Evolutionary conservation across 2,888 invertebrate genomes (phyloP).

Genomic region (Bombylius major): DNA sequence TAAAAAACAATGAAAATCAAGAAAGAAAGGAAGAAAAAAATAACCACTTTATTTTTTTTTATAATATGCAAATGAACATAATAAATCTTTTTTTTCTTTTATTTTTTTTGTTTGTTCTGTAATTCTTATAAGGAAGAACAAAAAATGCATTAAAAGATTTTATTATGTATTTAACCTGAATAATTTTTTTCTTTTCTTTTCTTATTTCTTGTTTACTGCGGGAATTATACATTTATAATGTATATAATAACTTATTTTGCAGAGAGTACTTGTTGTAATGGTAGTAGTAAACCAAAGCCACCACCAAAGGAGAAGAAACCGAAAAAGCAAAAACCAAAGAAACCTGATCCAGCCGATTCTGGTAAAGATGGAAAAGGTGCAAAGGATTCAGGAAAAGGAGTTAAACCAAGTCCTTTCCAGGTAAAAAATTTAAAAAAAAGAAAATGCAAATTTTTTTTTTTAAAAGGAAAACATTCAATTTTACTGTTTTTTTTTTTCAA

Average conservation of each 20-base stretch:
- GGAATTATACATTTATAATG: too few relatives aligned
- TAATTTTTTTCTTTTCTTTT: too few relatives aligned
- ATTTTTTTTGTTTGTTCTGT: too few relatives aligned
- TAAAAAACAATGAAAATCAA: too few relatives aligned
- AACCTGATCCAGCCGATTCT: constrained; percentile 45
- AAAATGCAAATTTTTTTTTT: not conserved
- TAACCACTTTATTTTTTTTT: not conserved
- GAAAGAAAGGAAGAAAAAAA: too few relatives aligned
- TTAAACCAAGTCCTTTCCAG: constrained; percentile 55
- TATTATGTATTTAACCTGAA: too few relatives aligned
- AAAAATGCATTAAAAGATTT: too few relatives aligned
- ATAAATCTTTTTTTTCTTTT: too few relatives aligned
- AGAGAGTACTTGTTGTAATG: constrained; percentile 75
- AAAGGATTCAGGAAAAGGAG: constrained; percentile 48
- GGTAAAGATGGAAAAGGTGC: constrained; percentile 42
- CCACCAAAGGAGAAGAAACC: constrained; percentile 54
- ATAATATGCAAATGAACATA: not conserved
- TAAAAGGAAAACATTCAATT: too few relatives aligned
- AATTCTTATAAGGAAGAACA: too few relatives aligned
- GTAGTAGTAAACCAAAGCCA: constrained; percentile 52
- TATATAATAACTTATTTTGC: too few relatives aligned
- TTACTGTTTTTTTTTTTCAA: not conserved
- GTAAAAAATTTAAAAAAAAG: constrained; percentile 33
- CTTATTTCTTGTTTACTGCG: too few relatives aligned
- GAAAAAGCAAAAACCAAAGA: constrained; percentile 53